phyloP scores from a whole-genome alignment of 2,797 vertebrate species.

The Streptopelia turtur region DNA sequence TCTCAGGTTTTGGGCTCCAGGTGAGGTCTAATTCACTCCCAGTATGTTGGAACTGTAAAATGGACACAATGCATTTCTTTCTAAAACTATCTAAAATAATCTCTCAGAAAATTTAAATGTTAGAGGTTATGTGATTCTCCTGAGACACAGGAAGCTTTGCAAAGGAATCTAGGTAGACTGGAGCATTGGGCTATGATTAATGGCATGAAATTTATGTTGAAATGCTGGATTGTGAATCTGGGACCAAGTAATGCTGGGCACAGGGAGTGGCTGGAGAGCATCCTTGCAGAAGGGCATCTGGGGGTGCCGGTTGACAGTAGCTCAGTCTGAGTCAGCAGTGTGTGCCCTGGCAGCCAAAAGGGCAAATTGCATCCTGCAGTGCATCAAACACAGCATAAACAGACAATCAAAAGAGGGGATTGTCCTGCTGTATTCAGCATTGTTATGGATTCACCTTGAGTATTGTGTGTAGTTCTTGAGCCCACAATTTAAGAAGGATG shows the following conservation, averaged over 20 bases:
- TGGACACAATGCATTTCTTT: background rate
- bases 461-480: too few relatives aligned
- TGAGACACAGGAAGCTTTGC: background rate
- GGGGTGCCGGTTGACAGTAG: rapidly evolving
- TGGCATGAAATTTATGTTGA: background rate
- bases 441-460: too few relatives aligned
- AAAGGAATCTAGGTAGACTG: background rate
- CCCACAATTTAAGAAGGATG: background rate
- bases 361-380: background rate
- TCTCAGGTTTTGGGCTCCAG: background rate
- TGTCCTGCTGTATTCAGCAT: background rate
- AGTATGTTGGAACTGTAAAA: background rate
- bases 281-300: background rate
- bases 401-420: background rate
- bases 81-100: background rate
- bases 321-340: background rate
- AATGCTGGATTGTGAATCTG: background rate
- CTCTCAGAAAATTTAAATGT: background rate
- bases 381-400: background rate
- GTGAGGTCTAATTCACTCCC: background rate
- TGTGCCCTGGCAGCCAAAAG: background rate
- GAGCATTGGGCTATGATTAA: background rate
- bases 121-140: background rate
- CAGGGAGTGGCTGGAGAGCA: background rate
- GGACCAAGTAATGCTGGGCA: background rate